A percentile compares a stretch with the other conserved stretches of the same genome.
Conservation (phyloP, 30 jellyfish, hydroid and myxozoan species). For the Morbakka virulenta region DNA sequence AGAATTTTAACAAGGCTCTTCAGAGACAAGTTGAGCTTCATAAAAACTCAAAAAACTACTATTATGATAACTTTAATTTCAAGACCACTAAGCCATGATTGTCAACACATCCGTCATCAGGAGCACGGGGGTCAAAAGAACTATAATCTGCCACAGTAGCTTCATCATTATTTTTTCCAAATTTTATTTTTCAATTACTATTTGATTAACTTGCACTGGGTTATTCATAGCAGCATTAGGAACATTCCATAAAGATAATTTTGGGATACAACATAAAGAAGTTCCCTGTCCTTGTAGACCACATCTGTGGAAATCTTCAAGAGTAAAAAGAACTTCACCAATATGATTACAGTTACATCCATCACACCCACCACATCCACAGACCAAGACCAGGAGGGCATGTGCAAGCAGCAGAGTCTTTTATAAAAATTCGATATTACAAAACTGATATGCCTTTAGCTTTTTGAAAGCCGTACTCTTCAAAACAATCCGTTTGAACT, state of each 20-base stretch:
- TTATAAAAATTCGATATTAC: neutral
- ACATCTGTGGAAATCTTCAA: slow-evolving; percentile 37
- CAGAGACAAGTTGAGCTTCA: neutral
- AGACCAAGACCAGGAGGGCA: slow-evolving; percentile 51
- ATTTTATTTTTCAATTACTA: slow-evolving; percentile 13
- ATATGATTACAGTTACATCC: slow-evolving; percentile 22
- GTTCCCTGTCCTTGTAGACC: slow-evolving; percentile 10
- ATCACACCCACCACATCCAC: slow-evolving; percentile 40
- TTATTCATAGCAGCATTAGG: neutral
- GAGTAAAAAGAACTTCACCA: slow-evolving; percentile 11
- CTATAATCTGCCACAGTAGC: neutral
- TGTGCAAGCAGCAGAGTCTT: slow-evolving; percentile 15
- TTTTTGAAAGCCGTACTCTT: slow-evolving; percentile 5
- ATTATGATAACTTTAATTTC: neutral
- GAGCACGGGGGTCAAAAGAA: neutral
- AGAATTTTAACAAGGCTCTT: neutral
- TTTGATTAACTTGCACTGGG: slow-evolving; percentile 27
- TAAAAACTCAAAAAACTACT: slow-evolving; percentile 27
- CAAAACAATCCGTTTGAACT: neutral
- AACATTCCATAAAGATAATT: slow-evolving; percentile 45
- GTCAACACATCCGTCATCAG: slow-evolving; percentile 2
- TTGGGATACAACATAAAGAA: slow-evolving; percentile 28
- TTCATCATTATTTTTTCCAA: slow-evolving; percentile 19
- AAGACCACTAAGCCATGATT: neutral
- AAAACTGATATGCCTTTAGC: slow-evolving; percentile 8